These are phyloP conservation scores for Drosophila chauvacae DNA, from an alignment of 1,140 invertebrate species.

Conservation along the genomic window DNA sequence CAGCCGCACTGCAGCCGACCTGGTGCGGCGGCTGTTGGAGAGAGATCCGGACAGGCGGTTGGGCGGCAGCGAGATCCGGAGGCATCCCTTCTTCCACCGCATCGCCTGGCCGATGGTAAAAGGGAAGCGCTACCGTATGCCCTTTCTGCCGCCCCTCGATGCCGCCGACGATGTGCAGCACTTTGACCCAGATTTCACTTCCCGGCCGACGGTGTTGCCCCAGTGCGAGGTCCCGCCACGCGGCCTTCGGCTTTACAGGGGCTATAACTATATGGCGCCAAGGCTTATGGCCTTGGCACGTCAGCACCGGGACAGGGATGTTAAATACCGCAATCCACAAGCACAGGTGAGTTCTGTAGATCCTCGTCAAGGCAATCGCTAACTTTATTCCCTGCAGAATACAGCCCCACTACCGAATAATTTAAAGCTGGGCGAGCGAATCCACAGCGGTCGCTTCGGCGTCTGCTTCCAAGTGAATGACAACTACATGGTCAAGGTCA, in stretches of 20 bases:
- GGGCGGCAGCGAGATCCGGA: not conserved
- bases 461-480: not conserved
- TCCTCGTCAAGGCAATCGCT: too few relatives aligned
- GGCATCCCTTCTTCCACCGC: not conserved
- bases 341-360: too few relatives aligned
- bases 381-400: not conserved
- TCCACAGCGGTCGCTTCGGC: not conserved
- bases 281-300: too few relatives aligned
- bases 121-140: not conserved
- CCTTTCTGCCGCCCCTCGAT: not conserved
- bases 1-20: rapidly evolving
- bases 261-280: not conserved
- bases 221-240: not conserved
- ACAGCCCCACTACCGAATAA: not conserved
- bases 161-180: not conserved
- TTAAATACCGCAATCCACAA: too few relatives aligned
- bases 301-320: too few relatives aligned
- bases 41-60: not conserved
- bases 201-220: not conserved
- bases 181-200: not conserved
- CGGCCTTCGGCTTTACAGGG: not conserved
- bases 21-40: not conserved
- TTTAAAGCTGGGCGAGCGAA: not conserved
- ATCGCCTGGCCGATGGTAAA: not conserved
- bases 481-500: not conserved